Conservation (phyloP, 2,113 vertebrate genomes). For the Zosterops japonicus region DNA sequence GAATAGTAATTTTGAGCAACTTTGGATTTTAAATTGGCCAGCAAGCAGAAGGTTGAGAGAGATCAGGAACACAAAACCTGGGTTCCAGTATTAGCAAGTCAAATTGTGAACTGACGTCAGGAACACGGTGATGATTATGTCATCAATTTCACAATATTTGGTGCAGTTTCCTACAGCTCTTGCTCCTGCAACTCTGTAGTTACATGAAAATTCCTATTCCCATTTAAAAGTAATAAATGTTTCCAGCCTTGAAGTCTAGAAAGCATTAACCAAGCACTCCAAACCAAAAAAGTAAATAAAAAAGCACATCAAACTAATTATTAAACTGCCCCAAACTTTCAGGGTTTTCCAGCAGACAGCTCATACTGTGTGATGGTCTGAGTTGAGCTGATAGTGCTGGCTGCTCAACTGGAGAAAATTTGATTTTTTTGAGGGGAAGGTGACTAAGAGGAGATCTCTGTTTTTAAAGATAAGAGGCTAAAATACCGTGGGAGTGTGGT, state of each 20-base stretch:
- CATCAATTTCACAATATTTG: not conserved
- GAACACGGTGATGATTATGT: not conserved
- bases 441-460: not conserved
- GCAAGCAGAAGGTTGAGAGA: not conserved
- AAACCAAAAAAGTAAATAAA: not conserved
- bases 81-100: not conserved
- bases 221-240: not conserved
- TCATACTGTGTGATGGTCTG: not conserved
- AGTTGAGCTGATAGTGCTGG: not conserved
- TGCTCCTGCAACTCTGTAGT: not conserved
- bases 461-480: slow-evolving; percentile 1
- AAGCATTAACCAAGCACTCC: not conserved
- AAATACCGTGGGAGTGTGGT: not conserved
- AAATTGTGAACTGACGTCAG: not conserved
- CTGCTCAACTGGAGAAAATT: not conserved
- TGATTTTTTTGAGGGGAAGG: not conserved
- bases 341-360: not conserved
- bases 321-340: not conserved
- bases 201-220: not conserved
- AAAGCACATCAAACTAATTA: not conserved
- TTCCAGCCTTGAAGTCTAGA: not conserved
- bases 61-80: not conserved
- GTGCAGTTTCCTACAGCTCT: not conserved
- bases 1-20: not conserved
- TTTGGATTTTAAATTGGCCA: not conserved